These are phyloP conservation scores for Threskiornis aethiopicus DNA, from an alignment of 2,797 vertebrate genomes.

Conservation along the genomic window DNA sequence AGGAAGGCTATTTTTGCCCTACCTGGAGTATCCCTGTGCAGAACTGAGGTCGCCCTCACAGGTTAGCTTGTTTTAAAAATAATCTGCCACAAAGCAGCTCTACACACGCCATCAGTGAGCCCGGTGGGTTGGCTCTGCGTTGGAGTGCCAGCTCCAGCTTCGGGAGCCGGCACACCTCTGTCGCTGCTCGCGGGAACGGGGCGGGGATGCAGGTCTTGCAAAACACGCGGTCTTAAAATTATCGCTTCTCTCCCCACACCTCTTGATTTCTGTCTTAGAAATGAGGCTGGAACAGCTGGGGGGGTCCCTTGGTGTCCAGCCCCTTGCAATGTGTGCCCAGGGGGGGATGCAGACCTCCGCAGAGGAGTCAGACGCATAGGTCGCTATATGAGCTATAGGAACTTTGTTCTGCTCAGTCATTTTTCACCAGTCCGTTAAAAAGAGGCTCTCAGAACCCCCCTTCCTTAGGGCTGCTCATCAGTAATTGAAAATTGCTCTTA, in stretches of 20 bases:
- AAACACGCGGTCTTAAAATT: neutral
- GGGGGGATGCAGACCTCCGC: neutral
- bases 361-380: too few relatives aligned
- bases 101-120: neutral
- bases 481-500: neutral
- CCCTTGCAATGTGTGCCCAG: neutral
- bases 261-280: neutral
- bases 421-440: neutral
- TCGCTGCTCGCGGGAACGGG: accelerated
- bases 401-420: neutral
- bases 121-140: neutral
- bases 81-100: neutral
- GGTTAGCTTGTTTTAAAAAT: neutral
- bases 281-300: neutral
- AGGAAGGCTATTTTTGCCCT: neutral
- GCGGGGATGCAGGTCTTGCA: neutral
- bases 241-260: neutral
- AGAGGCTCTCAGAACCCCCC: neutral
- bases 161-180: neutral
- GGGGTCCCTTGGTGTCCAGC: neutral
- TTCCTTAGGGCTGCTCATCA: neutral
- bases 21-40: neutral
- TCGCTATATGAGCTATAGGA: neutral
- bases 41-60: neutral
- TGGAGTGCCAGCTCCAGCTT: neutral